These are phyloP conservation scores for Caenorhabditis virilis DNA, from an alignment of 2,888 invertebrate species.

Conservation along the genomic window DNA sequence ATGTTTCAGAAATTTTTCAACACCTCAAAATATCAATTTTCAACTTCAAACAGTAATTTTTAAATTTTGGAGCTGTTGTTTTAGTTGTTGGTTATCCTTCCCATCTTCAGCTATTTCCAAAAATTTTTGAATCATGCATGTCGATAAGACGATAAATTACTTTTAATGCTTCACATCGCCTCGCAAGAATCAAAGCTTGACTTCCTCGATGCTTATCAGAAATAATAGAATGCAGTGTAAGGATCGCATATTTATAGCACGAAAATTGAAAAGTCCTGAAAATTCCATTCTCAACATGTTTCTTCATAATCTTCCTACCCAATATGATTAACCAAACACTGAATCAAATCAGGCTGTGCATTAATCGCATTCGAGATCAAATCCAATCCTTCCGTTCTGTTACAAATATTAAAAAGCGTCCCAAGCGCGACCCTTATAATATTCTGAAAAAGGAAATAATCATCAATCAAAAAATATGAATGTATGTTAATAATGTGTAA, in stretches of 20 bases:
- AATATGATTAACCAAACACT: slow-evolving; percentile 36
- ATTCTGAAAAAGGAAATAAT: slow-evolving; percentile 37
- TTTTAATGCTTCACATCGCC: slow-evolving; percentile 33
- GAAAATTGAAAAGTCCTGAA: slow-evolving; percentile 48
- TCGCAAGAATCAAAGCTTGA: slow-evolving; percentile 26
- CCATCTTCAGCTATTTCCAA: too few relatives aligned
- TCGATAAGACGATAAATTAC: slow-evolving; percentile 6
- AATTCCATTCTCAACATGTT: neutral
- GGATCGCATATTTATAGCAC: slow-evolving; percentile 61
- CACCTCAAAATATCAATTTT: too few relatives aligned
- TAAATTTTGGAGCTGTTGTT: too few relatives aligned
- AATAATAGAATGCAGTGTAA: slow-evolving; percentile 61
- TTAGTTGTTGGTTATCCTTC: too few relatives aligned
- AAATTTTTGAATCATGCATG: neutral
- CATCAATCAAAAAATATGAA: neutral
- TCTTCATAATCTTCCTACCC: slow-evolving; percentile 22
- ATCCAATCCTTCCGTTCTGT: slow-evolving; percentile 52
- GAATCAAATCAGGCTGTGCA: slow-evolving; percentile 34
- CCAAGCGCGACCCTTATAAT: slow-evolving; percentile 51
- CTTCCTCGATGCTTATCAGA: slow-evolving; percentile 42
- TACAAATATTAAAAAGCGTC: slow-evolving; percentile 58
- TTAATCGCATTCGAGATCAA: slow-evolving; percentile 31
- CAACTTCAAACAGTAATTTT: too few relatives aligned
- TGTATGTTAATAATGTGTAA: too few relatives aligned
- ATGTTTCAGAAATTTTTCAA: too few relatives aligned